Base-by-base conservation (phyloP, 2,888 invertebrate genomes). In the Drosophila neonasuta region DNA sequence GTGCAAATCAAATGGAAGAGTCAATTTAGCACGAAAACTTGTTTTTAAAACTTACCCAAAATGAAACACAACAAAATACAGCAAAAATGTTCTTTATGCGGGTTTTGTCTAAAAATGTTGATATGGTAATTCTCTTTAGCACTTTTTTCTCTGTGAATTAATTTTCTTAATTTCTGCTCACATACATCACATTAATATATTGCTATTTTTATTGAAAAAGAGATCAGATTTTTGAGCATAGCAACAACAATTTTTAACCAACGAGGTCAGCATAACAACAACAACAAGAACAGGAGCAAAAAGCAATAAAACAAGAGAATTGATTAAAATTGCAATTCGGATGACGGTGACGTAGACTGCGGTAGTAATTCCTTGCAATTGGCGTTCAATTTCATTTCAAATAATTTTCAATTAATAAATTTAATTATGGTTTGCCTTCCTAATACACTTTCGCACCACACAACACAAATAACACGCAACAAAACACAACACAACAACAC, bases 11-110 rank as follows among this genome's bases (percentile, higher is more conserved):
- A 46, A 57, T 41, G 39, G 52, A 48, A 44, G 46, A 51, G 34
- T 30, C 51, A 36, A 54, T 41, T 32, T 46, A 39, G 51, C 46
- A 62, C 55, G 39, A 49, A 60, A 78, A 83, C 78, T 78, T 63
- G 75, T 63, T 67, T 74, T 57, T 41, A 2, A 42, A 57, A 77
- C 79, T 79, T 80, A 80, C 80, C 80, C 78, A 59, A 62, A 56
- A 56, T 56, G 7, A 41, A 34, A 45, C 11, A 34, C 11, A 36
- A 36, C 10, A 65, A 79, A 71, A 24, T 24, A 24, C 6, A 24
- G 24, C 24, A 24, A 41, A 39, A 66, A 57, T n/a, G 30, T 41
- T 41, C 51, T 41, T 46, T 52, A 29, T 46, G 30, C 46, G 42
- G 39, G 3, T 11, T 42, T 59, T 55, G 42, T 42, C 50, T 29